Percentiles rank a stretch among this genome's conserved stretches.
These are phyloP conservation scores for Chironomus riparius DNA, from an alignment of 2,888 invertebrate genomes.

Conservation along the genomic window DNA sequence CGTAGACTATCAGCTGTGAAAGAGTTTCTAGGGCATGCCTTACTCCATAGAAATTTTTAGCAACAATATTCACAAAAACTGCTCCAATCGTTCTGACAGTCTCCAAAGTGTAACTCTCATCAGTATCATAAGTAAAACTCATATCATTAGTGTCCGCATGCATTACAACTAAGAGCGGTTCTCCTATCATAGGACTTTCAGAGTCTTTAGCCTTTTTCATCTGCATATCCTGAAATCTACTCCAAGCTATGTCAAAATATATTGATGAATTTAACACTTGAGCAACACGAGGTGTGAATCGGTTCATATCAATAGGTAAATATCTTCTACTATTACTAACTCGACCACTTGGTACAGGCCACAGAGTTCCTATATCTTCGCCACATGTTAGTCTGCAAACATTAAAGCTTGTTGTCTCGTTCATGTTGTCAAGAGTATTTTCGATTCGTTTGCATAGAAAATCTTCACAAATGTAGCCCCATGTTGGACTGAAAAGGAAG, in stretches of 20 bases:
- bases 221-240: background rate
- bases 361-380: conserved; percentile 45
- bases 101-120: conserved; percentile 50
- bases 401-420: conserved; percentile 33
- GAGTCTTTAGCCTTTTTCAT: background rate
- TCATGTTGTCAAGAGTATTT: background rate
- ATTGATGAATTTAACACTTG: conserved; percentile 29
- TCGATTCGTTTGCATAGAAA: background rate
- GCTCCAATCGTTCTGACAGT: conserved; percentile 43
- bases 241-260: background rate
- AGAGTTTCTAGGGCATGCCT: conserved; percentile 61
- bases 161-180: conserved; percentile 30
- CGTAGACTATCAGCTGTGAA: conserved; percentile 56
- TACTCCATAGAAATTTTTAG: conserved; percentile 56
- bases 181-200: background rate
- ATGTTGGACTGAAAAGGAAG: background rate
- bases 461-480: background rate
- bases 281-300: conserved; percentile 47
- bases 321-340: conserved; percentile 48
- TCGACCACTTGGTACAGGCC: conserved; percentile 56
- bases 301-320: conserved; percentile 41
- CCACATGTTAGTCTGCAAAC: conserved; percentile 58
- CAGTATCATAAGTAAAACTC: conserved; percentile 42
- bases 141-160: conserved; percentile 15
- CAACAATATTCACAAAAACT: conserved; percentile 47